Evolutionary conservation across 2,113 vertebrate species (phyloP), one percentile per base, ranked within the genome.

Genomic region (Mungos mungo): DNA sequence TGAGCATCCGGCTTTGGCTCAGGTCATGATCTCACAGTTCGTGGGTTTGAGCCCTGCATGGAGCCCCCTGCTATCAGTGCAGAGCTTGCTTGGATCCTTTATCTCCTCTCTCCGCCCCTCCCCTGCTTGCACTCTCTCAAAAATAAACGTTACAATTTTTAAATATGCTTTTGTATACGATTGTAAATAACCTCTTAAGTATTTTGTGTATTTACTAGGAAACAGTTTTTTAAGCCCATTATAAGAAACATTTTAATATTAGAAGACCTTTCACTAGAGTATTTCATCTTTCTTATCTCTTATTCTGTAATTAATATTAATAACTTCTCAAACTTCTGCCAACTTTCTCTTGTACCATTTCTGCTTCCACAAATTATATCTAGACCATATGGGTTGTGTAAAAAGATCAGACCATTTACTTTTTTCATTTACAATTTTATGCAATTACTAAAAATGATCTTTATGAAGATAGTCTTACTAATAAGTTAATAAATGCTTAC

Each of bases 201-300:
- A 76, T 76, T 93, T 96, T 94, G n/a, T 76, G 23, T 35, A 52
- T 79, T 93, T 11, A 60, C 91, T 88, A 27, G 83, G 54, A 84
- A 93, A 72, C 5, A 50, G 41, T 71, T 74, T 81, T 47, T 45
- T n/a, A 91, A 29, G 15, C 52, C 14, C 19, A 50, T 81, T 81
- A 81, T 81, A 21, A 50, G 63, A 95, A 93, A 35, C 23, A 72
- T 60, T 77, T 82, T 87, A 97, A 50, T 15, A 69, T 31, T 60
- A 54, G 92, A 66, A 57, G 63, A 69, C 11, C 45, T 2, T 80
- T 80, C 19, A 66, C 33, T 88, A 31, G 60, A 94, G 27, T 92
- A 66, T 92, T 94, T 92, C 3, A 52, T 88, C 60, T 60, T 92
- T 5, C 71, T 84, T 60, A n/a, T n/a, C 50, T 80, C 31, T 65